These are phyloP conservation scores for Gastrophryne carolinensis DNA, from an alignment of 2,797 vertebrate genomes.

Conservation along the genomic window DNA sequence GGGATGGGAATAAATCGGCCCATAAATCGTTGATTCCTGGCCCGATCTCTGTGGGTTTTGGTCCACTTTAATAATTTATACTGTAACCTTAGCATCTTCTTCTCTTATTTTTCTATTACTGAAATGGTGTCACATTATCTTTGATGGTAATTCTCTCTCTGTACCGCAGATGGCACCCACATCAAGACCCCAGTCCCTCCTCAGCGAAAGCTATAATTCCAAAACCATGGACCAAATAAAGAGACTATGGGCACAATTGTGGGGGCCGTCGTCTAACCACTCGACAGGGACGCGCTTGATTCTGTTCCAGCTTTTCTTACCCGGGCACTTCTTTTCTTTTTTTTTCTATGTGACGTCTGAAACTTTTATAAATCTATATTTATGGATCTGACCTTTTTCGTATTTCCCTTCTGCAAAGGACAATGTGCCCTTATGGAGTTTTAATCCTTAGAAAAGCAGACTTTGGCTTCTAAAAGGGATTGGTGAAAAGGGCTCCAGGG, in stretches of 20 bases:
- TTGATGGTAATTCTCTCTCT: slow-evolving; percentile 8
- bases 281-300: background rate
- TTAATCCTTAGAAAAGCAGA: too few species aligned
- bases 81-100: too few species aligned
- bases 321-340: background rate
- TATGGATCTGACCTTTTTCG: background rate
- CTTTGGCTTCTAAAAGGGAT: too few species aligned
- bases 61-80: too few species aligned
- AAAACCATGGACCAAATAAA: background rate
- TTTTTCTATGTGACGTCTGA: background rate
- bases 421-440: too few species aligned
- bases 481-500: too few species aligned
- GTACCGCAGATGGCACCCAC: slow-evolving; percentile 70
- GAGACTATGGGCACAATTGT: background rate
- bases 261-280: background rate
- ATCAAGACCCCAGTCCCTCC: slow-evolving; percentile 66
- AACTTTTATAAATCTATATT: background rate
- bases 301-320: background rate
- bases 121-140: too few species aligned
- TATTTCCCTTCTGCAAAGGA: too few species aligned
- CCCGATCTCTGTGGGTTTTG: too few species aligned
- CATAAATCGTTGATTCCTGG: too few species aligned
- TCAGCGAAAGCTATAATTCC: slow-evolving; percentile 70
- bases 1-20: too few species aligned
- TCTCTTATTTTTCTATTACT: too few species aligned